Conservation (phyloP, 2,113 vertebrate genomes). For the Hippocampus guttulatus region DNA sequence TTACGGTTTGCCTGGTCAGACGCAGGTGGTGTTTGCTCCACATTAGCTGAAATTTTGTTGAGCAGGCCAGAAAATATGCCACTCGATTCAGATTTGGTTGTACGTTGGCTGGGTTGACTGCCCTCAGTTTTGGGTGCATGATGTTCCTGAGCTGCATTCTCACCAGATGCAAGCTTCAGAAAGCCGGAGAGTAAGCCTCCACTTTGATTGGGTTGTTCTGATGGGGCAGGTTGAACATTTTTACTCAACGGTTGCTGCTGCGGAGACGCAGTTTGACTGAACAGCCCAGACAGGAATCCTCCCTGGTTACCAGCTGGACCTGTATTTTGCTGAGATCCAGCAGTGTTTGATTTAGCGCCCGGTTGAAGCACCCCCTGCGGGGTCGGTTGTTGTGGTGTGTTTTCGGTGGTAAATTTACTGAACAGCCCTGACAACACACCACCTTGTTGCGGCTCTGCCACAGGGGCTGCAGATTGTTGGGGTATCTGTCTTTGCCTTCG, state of each 20-base stretch:
- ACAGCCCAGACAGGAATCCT: slow-evolving; percentile 62
- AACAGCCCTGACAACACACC: slow-evolving; percentile 72
- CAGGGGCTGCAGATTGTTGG: slow-evolving; percentile 43
- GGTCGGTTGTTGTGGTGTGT: slow-evolving; percentile 36
- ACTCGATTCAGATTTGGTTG: slow-evolving; percentile 53
- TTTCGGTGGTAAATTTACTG: slow-evolving; percentile 74
- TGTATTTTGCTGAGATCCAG: slow-evolving; percentile 30
- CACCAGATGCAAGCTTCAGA: slow-evolving; percentile 75
- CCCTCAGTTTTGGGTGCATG: slow-evolving; percentile 22
- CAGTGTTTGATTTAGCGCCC: slow-evolving; percentile 23
- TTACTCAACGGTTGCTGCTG: slow-evolving; percentile 37
- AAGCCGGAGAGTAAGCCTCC: slow-evolving; percentile 66
- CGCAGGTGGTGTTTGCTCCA: slow-evolving; percentile 40
- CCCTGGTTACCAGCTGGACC: slow-evolving; percentile 53
- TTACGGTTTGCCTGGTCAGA: slow-evolving; percentile 30
- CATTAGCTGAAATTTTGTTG: slow-evolving; percentile 58
- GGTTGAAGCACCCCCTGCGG: slow-evolving; percentile 37
- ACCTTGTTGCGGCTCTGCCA: slow-evolving; percentile 56
- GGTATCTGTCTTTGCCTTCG: slow-evolving; percentile 66
- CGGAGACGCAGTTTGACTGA: slow-evolving; percentile 49
- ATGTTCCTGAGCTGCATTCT: slow-evolving; percentile 58
- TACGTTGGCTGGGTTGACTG: slow-evolving; percentile 33
- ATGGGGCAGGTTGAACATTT: slow-evolving; percentile 34
- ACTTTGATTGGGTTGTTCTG: slow-evolving; percentile 52
- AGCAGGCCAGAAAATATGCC: slow-evolving; percentile 71